A percentile compares a stretch with the other conserved stretches of the same genome.
Evolutionary conservation across 2,113 vertebrate species (phyloP).

Genomic region (Aphyosemion australe): DNA sequence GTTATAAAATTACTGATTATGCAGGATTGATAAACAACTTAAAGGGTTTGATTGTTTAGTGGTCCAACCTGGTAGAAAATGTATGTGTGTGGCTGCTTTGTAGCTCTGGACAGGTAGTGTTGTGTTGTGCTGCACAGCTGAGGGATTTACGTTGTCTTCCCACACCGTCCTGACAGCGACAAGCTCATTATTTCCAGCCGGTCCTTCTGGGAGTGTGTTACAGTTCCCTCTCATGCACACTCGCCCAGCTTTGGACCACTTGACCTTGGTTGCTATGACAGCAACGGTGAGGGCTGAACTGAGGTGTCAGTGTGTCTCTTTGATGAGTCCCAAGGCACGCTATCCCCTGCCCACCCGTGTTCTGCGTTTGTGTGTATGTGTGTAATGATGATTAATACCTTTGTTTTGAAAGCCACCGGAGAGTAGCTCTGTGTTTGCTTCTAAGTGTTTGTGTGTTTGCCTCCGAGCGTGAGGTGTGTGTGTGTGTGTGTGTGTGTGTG

Average conservation of each 20-base stretch:
- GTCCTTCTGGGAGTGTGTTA: slow-evolving; percentile 53
- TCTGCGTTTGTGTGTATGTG: slow-evolving; percentile 59
- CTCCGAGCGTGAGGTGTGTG: slow-evolving; percentile 14
- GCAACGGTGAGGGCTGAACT: slow-evolving; percentile 57
- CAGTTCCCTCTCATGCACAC: slow-evolving; percentile 34
- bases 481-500: background rate
- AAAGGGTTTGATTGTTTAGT: slow-evolving; percentile 11
- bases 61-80: slow-evolving; percentile 6
- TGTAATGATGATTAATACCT: slow-evolving; percentile 81
- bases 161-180: slow-evolving; percentile 51
- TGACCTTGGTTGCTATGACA: slow-evolving; percentile 80
- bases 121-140: slow-evolving; percentile 9
- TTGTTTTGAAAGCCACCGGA: slow-evolving; percentile 77
- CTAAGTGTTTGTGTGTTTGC: slow-evolving; percentile 10
- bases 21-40: slow-evolving; percentile 1
- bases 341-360: slow-evolving; percentile 55
- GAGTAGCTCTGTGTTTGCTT: slow-evolving; percentile 54
- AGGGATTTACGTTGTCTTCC: slow-evolving; percentile 44
- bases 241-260: slow-evolving; percentile 57
- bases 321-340: slow-evolving; percentile 68
- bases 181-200: slow-evolving; percentile 68
- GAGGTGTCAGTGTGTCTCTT: slow-evolving; percentile 67
- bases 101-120: slow-evolving; percentile 22
- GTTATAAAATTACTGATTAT: background rate
- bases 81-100: slow-evolving; percentile 12